Base-by-base conservation (phyloP, 2,888 invertebrate species). In the Anthrax anthrax region DNA sequence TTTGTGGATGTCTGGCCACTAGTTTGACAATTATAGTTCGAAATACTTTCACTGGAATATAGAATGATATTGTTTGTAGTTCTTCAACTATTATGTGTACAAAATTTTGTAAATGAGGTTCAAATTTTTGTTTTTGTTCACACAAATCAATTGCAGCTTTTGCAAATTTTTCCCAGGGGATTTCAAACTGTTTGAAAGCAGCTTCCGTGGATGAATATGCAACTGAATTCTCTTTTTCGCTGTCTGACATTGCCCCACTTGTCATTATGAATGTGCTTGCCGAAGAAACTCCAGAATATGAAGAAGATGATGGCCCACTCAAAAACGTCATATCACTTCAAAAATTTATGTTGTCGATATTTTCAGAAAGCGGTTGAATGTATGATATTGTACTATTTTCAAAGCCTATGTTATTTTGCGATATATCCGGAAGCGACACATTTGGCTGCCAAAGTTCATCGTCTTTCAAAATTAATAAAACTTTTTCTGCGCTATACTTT, bases 81-180 rank as follows among this genome's bases (percentile, higher is more conserved):
- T 37, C 43, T 23, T 43, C 43, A 13, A 43, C 37, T 17, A 43
- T 37, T 23, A 43, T 37, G 13, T 43, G 43, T 2, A 43, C 43
- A 19, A 43, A 10, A 12, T 37, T 16, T 37, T 43, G 37, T 10
- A 43, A 14, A 37, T 37, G 10, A n/a, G 17, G n/a, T n/a, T 37
- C 43, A 18, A 43, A 16, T 18, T 43, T 43, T 16, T 43, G 17
- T 5, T 17, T 13, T 16, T 18, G 16, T 16, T 37, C 19, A 27
- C 43, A 43, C 23, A 27, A 13, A 13, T n/a, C 37, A 23, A 18
- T 43, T 6, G 27, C 17, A 2, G 27, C 5, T 32, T 29, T 39
- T 6, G 38, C 39, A 32, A 44, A 44, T 39, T 44, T 44, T 39
- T 44, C 18, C 44, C 44, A 44, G 4, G 44, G 44, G 18, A 44